Base-by-base conservation (phyloP, 2,113 vertebrate genomes). In the Ictidomys tridecemlineatus region DNA sequence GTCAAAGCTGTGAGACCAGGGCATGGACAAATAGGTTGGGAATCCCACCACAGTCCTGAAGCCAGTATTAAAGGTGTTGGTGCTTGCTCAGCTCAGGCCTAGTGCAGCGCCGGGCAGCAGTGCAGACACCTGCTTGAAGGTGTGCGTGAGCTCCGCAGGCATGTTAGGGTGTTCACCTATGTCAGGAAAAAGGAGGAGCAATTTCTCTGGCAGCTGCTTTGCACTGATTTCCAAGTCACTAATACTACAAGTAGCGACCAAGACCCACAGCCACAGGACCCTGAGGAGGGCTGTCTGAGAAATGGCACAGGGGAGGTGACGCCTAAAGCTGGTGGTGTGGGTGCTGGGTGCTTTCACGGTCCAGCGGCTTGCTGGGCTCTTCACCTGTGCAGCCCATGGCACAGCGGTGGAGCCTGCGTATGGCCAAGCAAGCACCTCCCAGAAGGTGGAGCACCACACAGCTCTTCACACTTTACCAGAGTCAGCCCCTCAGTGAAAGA, bases 91-190 rank as follows among this genome's bases (percentile, higher is more conserved):
- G 63, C 18, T 34, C 39, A 13, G 0, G 4, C 39, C 3, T 8
- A 32, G 24, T 9, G 51, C 13, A 37, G 13, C 42, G 13, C 11
- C 6, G 1, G 37, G 10, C 28, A 8, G 4, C 32, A 1, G 53
- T 53, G 39, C 18, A 30, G 5, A 22, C 3, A 34, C 9, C 18
- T 20, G 11, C 2, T 32, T 48, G 34, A 22, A 22, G 56, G 20
- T 58, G 56, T 58, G 20, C 0, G 1, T 4, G 30, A 74, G 51
- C 3, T 39, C 53, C 8, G 1, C 0, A 18, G 48, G 5, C 13
- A 4, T 22, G 45, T 3, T 2, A 5, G 0, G 13, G 34, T 0
- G 0, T 0, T 5, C 32, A 18, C 20, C 4, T 0, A 2, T 4
- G 32, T n/a, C 12, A 10, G 14, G 63, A 9, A 24, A 58, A 65